Conservation (phyloP, 1,140 invertebrate species). For the Euglossa dilemma region DNA sequence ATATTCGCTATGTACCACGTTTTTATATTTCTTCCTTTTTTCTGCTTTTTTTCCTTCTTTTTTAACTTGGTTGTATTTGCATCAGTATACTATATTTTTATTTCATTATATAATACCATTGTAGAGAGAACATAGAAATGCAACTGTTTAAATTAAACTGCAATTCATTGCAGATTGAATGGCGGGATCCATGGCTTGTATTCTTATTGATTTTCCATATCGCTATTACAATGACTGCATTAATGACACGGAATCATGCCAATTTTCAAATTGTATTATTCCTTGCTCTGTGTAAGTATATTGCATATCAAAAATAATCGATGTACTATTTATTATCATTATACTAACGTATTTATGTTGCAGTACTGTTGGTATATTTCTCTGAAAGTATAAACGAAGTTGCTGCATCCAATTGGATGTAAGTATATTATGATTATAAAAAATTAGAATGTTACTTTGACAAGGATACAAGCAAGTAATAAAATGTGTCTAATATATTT, state of each 20-base stretch:
- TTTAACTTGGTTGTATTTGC: background rate
- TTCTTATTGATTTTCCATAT: slow-evolving; percentile 89
- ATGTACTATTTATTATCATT: slow-evolving; percentile 5
- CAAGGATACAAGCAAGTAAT: background rate
- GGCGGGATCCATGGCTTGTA: slow-evolving; percentile 93
- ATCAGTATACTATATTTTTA: background rate
- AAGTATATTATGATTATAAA: slow-evolving; percentile 63
- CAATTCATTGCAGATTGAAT: slow-evolving; percentile 89
- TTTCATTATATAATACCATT: background rate
- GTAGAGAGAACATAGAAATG: background rate
- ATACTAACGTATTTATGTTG: slow-evolving; percentile 71
- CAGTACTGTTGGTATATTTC: slow-evolving; percentile 93
- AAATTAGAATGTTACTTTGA: background rate
- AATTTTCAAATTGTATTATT: slow-evolving; percentile 94
- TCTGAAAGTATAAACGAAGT: slow-evolving; percentile 94
- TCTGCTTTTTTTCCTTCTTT: background rate
- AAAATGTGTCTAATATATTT: background rate
- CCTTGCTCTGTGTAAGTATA: slow-evolving; percentile 89
- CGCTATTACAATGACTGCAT: slow-evolving; percentile 88
- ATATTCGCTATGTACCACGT: background rate
- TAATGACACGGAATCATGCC: slow-evolving; percentile 91
- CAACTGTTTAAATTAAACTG: background rate
- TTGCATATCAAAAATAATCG: background rate
- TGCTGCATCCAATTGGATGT: slow-evolving; percentile 91
- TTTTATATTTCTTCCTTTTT: background rate